A percentile compares a stretch with the other conserved stretches of the same genome.
Conservation (phyloP, 1,140 invertebrate species). For the Telenomus remus region DNA sequence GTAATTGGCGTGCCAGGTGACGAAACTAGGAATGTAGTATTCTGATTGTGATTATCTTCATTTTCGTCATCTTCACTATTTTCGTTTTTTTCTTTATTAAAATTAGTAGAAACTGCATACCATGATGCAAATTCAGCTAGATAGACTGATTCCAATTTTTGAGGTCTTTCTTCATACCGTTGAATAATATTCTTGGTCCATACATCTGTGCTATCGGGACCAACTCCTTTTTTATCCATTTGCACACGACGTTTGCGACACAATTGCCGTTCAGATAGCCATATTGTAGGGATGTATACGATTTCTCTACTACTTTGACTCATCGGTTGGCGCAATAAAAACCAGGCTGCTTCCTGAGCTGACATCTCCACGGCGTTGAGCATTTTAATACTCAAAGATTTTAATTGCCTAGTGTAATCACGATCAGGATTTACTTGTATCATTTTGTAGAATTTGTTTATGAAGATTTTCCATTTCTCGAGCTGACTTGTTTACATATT, state of each 20-base stretch:
- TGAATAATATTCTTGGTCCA: too few relatives aligned
- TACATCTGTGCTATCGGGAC: constrained; percentile 24
- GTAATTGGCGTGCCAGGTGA: too few relatives aligned
- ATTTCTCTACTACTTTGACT: constrained; percentile 2
- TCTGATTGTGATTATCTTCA: background rate
- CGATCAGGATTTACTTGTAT: constrained; percentile 66
- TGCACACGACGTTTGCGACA: constrained; percentile 18
- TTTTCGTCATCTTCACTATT: background rate
- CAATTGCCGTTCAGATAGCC: constrained; percentile 56
- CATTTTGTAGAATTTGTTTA: constrained; percentile 60
- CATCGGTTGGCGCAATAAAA: constrained; percentile 60
- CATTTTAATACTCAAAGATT: constrained; percentile 64
- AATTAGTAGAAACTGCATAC: constrained; percentile 10
- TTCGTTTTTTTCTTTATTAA: too few relatives aligned
- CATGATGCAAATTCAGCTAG: constrained; percentile 1
- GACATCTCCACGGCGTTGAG: constrained; percentile 69
- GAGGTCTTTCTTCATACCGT: constrained; percentile 1
- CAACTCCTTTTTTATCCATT: constrained; percentile 46
- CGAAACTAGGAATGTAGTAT: too few relatives aligned
- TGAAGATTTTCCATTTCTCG: constrained; percentile 66
- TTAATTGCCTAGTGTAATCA: constrained; percentile 49
- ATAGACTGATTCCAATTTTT: background rate
- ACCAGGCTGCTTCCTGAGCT: constrained; percentile 72
- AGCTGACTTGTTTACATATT: constrained; percentile 70
- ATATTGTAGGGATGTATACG: constrained; percentile 65